Conservation (phyloP, 1,140 invertebrate species). For the Cydia fagiglandana region DNA sequence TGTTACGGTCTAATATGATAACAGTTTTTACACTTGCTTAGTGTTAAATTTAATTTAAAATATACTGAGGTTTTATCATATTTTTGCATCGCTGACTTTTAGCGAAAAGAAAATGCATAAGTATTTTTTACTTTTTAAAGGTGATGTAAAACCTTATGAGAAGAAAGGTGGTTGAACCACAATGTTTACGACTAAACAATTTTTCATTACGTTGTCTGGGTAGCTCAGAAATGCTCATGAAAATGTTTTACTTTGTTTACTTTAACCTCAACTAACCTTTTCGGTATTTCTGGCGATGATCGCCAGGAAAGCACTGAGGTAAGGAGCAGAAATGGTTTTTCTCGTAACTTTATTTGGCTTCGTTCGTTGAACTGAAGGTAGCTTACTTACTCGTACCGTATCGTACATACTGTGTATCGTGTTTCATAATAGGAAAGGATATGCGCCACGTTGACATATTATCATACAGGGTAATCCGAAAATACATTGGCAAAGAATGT, state of each 20-base stretch:
- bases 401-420: background rate
- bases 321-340: background rate
- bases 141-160: background rate
- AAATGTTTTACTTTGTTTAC: conserved; percentile 17
- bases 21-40: background rate
- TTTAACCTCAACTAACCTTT: conserved; percentile 6
- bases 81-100: background rate
- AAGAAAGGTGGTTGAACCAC: conserved; percentile 3
- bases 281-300: background rate
- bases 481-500: no score
- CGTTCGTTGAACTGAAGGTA: conserved; percentile 5
- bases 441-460: background rate
- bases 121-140: background rate
- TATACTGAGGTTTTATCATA: background rate
- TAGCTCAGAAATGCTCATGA: background rate
- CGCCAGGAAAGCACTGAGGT: background rate
- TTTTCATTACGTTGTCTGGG: conserved; percentile 9
- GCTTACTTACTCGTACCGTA: background rate
- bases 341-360: conserved; percentile 9
- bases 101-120: conserved; percentile 7
- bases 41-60: background rate
- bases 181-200: conserved; percentile 5
- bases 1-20: no score
- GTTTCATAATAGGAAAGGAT: conserved; percentile 4
- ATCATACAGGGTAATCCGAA: no score